Evolutionary conservation across 2,888 invertebrate species (phyloP).

Genomic region (Melikaiella ostensackeni): DNA sequence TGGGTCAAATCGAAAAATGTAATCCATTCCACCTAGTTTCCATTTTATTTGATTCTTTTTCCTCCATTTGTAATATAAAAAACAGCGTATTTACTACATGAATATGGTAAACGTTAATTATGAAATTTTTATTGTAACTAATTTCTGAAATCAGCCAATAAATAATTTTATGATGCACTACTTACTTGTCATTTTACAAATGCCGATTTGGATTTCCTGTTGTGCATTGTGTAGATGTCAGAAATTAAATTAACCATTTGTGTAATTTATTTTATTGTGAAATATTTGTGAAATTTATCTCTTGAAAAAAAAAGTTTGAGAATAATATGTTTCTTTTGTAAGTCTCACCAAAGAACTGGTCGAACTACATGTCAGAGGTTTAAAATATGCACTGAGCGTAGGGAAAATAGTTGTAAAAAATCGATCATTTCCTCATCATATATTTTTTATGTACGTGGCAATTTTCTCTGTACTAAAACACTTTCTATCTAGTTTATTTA

Average conservation of each 20-base stretch:
- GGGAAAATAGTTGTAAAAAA: not conserved
- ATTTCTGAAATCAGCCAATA: too few relatives aligned
- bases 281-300: not conserved
- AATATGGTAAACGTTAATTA: too few relatives aligned
- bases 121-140: too few relatives aligned
- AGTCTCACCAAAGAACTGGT: not conserved
- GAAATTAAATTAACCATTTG: not conserved
- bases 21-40: too few relatives aligned
- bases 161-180: too few relatives aligned
- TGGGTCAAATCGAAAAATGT: too few relatives aligned
- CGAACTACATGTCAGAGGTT: not conserved
- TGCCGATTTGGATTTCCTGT: not conserved
- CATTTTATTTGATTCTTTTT: too few relatives aligned
- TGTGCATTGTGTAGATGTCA: not conserved
- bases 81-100: too few relatives aligned
- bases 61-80: too few relatives aligned
- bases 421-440: not conserved
- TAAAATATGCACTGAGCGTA: not conserved
- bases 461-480: not conserved
- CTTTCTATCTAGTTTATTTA: not conserved
- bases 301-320: not conserved
- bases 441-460: not conserved
- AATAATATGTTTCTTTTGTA: not conserved
- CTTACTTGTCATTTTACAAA: not conserved
- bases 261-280: not conserved